These are phyloP conservation scores for Carcina quercana DNA, from an alignment of 2,888 invertebrate species.

Conservation along the genomic window DNA sequence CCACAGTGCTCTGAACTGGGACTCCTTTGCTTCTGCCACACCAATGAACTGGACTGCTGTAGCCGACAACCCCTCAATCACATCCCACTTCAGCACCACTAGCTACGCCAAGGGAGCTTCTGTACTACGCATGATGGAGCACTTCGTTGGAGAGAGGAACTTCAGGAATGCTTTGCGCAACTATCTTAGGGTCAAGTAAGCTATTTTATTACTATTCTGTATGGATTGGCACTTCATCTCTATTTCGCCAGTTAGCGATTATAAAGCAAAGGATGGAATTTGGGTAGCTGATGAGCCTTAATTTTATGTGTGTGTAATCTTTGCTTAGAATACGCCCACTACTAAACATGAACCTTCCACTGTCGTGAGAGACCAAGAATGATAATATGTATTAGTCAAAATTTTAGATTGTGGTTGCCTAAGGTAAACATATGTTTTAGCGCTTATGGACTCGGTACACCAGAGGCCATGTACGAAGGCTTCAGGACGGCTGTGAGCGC, in stretches of 20 bases:
- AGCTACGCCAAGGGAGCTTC: conserved; percentile 81
- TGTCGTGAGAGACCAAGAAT: no score
- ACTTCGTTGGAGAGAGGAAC: conserved; percentile 68
- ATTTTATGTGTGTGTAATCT: no score
- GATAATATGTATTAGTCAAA: no score
- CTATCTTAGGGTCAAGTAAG: conserved; percentile 75
- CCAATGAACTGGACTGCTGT: conserved; percentile 72
- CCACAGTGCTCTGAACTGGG: conserved; percentile 76
- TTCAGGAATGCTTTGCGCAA: conserved; percentile 73
- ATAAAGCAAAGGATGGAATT: no score
- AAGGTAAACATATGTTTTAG: conserved; percentile 33
- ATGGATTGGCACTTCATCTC: no score
- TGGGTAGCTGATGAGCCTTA: no score
- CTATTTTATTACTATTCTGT: conserved; percentile 10
- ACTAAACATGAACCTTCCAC: no score
- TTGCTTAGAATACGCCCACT: no score
- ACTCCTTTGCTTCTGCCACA: conserved; percentile 56
- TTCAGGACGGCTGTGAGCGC: conserved; percentile 40
- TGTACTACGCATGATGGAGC: conserved; percentile 79
- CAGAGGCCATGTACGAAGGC: conserved; percentile 45
- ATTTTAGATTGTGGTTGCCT: no score
- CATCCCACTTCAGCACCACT: conserved; percentile 77
- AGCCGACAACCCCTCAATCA: conserved; percentile 64
- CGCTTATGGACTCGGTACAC: conserved; percentile 47
- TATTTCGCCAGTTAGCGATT: no score